Base-by-base conservation (phyloP, 64 coral and sea anemone genomes). In the Pocillopora damicornis region DNA sequence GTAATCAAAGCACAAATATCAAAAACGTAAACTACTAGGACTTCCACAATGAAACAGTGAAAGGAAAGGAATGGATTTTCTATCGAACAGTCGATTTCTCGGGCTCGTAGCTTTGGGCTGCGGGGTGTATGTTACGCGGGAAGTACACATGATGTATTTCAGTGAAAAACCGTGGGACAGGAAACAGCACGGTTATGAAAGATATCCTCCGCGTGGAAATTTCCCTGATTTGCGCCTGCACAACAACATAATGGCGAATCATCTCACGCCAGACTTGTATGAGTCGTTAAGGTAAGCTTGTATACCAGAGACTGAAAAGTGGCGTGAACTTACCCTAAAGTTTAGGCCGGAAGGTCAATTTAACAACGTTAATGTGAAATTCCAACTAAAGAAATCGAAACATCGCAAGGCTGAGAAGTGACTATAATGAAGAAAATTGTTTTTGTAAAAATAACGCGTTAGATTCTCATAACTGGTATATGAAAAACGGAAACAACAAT, bases 231-330 rank as follows among this genome's bases (percentile, higher is more conserved):
- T 97, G 2, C 90, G 94, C 64, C 76, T 93, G 30, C 90, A 97
- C 68, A 97, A 97, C 62, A 97, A 90, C 30, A 13, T 90, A 8
- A 83, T 97, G 58, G 94, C 94, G 56, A 88, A 58, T 4, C 74
- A 96, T 37, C 88, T 96, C 10, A 88, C 91, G 8, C 94, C 94
- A 20, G 94, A 96, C 13, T 81, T 96, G 22, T 96, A 96, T 36
- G 73, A 96, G 13, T 18, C 65, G 17, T 63, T 96, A 17, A 96
- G 90, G 94, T 96, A 93, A 77, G 30, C 9, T 4, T 51, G 16
- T 20, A 67, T 18, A 67, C 16, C 64, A 67, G 9, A 71, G 18
- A 71, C 22, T 23, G 67, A 71, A 23, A 71, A 71, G 67, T 30
- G 8, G 25, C 25, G 16, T 7, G 67, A 11, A 71, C 11, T 11